Base-by-base conservation (phyloP, 2,113 vertebrate species). In the Girardinichthys multiradiatus region DNA sequence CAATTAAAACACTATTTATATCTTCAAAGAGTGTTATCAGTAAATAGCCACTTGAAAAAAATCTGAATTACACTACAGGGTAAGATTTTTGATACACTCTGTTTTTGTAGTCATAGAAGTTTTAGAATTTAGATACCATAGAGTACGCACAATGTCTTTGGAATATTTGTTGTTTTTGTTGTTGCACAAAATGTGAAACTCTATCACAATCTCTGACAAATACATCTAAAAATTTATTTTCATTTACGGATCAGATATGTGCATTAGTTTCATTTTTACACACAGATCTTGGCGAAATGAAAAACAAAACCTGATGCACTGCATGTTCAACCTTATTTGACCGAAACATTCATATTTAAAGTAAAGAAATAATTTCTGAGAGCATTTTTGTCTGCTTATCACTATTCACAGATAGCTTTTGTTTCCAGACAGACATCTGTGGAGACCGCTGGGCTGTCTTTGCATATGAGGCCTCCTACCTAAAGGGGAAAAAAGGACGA, bases 1-100 rank as follows among this genome's bases (percentile, higher is more conserved):
- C 73, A 70, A 63, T 81, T 78, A 8, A 1, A 76, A 66, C 61
- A 28, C 10, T 65, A 33, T 21, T 33, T 59, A 24, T 11, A n/a
- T 68, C 66, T 76, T 79, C 26, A 82, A 80, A 72, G 63, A 54
- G 4, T 15, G 3, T 71, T 70, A 72, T 87, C 62, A 81, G 12
- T 70, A 64, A 68, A n/a, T 64, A 31, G 8, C 45, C 1, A 12
- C 31, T 51, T 27, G 0, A 28, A 30, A 71, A 79, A 61, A 63
- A 24, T 19, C 21, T 54, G n/a, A 63, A 31, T 10, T 68, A 3
- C 21, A 48, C 65, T 54, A 19, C 54, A 42, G 48, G 9, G n/a
- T 24, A n/a, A 39, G 7, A 39, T 39, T 8, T 39, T 39, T 12
- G 6, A 12, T 39, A 7, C 10, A 39, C 37, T 45, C 19, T 45